phyloP scores from a whole-genome alignment of 2,888 invertebrate genomes.

The Doris montereyensis region DNA sequence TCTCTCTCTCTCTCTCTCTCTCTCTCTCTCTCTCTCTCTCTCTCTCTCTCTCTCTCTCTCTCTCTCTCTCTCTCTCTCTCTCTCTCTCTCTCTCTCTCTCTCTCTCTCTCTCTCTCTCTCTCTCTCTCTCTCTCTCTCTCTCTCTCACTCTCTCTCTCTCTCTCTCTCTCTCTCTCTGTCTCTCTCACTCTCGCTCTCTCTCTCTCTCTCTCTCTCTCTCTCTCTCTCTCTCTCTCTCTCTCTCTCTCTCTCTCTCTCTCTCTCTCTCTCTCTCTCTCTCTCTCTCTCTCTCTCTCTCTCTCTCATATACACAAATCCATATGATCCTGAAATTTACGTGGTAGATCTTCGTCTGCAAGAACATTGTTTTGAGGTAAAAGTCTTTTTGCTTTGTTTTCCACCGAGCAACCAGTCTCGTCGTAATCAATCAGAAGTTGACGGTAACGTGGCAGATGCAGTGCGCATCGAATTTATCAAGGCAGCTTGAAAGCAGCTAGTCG shows the following conservation, averaged over 20 bases:
- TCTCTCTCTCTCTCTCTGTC: background rate
- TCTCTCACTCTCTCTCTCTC: background rate
- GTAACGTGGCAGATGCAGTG: no score
- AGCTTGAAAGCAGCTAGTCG: no score
- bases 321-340: no score
- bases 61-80: background rate
- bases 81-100: background rate
- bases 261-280: constrained; percentile 4
- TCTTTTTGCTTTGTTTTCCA: no score
- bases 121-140: background rate
- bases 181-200: background rate
- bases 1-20: background rate
- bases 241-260: constrained; percentile 17
- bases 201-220: no score
- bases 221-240: constrained; percentile 7
- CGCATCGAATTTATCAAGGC: no score
- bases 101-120: background rate
- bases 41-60: no score
- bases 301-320: background rate
- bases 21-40: background rate
- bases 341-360: no score
- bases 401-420: no score
- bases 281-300: background rate
- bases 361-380: no score
- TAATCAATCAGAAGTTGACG: no score